Conservation (phyloP, 2,888 invertebrate species). For the Ochlodes sylvanus region DNA sequence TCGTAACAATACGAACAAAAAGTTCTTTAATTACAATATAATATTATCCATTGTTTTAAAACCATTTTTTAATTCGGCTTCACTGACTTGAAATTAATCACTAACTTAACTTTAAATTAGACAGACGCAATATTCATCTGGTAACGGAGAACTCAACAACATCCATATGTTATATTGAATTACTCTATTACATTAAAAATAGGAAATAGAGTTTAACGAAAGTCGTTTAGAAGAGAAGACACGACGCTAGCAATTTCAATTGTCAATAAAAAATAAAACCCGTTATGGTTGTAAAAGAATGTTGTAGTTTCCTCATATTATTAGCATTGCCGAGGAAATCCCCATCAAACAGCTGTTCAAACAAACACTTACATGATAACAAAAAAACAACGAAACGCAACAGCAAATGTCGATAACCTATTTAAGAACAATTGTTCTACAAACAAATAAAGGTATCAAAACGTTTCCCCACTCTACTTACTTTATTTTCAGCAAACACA, state of each 20-base stretch:
- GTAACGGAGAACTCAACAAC: too few species aligned
- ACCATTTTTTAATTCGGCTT: too few species aligned
- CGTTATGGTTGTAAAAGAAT: background rate
- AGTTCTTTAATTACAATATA: too few species aligned
- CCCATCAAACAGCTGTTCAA: slow-evolving; percentile 8
- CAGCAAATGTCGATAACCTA: slow-evolving; percentile 30
- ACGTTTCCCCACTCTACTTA: slow-evolving; percentile 28
- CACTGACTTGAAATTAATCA: too few species aligned
- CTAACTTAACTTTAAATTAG: too few species aligned
- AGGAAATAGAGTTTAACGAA: too few species aligned
- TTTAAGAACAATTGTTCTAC: slow-evolving; percentile 13
- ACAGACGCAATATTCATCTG: too few species aligned
- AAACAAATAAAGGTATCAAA: slow-evolving; percentile 18
- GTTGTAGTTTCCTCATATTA: slow-evolving; percentile 2
- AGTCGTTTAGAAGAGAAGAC: too few species aligned
- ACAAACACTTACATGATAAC: slow-evolving; percentile 15
- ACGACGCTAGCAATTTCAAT: background rate
- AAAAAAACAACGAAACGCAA: slow-evolving; percentile 29
- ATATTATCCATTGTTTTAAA: too few species aligned
- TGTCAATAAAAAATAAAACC: background rate
- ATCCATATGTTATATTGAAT: too few species aligned
- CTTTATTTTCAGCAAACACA: slow-evolving; percentile 24
- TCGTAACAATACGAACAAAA: too few species aligned
- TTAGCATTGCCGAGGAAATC: slow-evolving; percentile 12
- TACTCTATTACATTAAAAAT: too few species aligned